phyloP scores from a whole-genome alignment of 2,797 vertebrate genomes.

The Rhabdophis nuchalis region DNA sequence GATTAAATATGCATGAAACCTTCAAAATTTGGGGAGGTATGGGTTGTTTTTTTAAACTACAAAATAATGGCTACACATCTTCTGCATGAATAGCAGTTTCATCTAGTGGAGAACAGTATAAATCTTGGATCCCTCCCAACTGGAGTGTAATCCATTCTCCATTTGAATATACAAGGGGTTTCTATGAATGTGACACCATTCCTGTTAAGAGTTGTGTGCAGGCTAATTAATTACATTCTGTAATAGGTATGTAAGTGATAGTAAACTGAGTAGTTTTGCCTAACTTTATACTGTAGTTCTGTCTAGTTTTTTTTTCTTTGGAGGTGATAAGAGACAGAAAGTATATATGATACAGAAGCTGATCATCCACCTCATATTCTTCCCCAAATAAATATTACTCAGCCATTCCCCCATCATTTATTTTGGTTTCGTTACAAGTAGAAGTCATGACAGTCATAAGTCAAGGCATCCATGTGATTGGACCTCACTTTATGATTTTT shows the following conservation, averaged over 20 bases:
- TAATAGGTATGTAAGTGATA: not conserved
- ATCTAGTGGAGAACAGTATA: not conserved
- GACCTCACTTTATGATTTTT: too few species aligned
- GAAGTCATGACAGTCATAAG: too few species aligned
- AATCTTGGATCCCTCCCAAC: not conserved
- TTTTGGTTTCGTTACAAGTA: not conserved
- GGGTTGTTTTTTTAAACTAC: not conserved
- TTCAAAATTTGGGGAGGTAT: not conserved
- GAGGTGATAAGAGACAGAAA: too few species aligned
- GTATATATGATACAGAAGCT: too few species aligned
- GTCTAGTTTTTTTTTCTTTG: not conserved
- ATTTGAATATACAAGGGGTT: not conserved
- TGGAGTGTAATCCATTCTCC: not conserved
- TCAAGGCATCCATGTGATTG: too few species aligned
- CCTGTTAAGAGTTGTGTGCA: not conserved
- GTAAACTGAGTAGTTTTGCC: not conserved
- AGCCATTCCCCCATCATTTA: not conserved
- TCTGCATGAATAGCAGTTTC: not conserved
- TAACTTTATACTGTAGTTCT: not conserved
- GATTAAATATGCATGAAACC: not conserved
- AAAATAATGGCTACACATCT: not conserved
- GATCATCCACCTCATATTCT: not conserved
- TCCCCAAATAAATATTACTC: not conserved
- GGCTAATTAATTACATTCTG: not conserved
- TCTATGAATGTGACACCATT: not conserved